Evolutionary conservation across 2,797 vertebrate genomes (phyloP), one percentile per base, ranked within the genome.

Genomic region (Hyperoplus immaculatus): DNA sequence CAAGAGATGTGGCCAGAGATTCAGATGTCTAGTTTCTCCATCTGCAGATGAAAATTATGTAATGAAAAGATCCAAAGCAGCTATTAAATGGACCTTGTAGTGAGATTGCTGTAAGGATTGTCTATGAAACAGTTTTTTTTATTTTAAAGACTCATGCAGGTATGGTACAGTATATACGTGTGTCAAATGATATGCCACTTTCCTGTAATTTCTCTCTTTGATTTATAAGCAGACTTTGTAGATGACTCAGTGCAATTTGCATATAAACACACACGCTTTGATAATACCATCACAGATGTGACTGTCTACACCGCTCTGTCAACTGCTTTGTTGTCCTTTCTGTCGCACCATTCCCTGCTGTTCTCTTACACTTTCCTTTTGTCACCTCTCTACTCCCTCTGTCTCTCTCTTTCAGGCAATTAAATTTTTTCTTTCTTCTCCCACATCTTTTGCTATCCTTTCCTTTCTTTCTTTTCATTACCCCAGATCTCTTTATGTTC

Each of bases 221-320:
- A 49, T 57, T 67, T 42, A 11, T 49, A 21, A 58, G 64, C 74
- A 69, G 63, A 77, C 77, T 84, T 55, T 4, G 10, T 36, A 42
- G 69, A 54, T 42, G 13, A 53, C 61, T 75, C 59, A 79, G 63
- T 54, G 39, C 57, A 46, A 64, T 86, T 83, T 83, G 68, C 68
- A 63, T 15, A 78, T 62, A 59, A 41, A 66, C 62, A 73, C 29
- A 29, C 29, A 29, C 29, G 57, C 58, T 72, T 59, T 59, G 21
- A 54, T 85, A 78, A 81, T 72, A 45, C 72, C 59, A 58, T 72
- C 81, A 62, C 82, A 86, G 69, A 82, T 78, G 76, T 75, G 62
- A 66, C 67, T 77, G 79, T 78, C 74, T 69, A 43, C 7, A 4
- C 59, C 15, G 18, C 53, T 65, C 74, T 63, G 70, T 61, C 36